Evolutionary conservation across 2,888 invertebrate species (phyloP), one percentile per base, ranked within the genome.

Genomic region (Ennomos quercinarius): DNA sequence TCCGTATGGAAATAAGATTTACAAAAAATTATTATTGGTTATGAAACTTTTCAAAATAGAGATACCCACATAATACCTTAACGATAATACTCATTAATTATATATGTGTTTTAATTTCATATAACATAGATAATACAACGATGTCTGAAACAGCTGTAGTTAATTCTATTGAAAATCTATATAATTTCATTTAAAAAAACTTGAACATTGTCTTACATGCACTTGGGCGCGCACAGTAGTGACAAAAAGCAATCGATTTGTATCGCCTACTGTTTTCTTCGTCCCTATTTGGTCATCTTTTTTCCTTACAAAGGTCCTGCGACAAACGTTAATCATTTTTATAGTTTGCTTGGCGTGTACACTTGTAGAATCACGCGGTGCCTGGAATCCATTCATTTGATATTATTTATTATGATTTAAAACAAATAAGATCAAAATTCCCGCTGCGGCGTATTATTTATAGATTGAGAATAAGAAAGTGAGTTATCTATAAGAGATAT

Each of bases 371-470:
- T 80, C 83, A 83, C 73, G 83, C 76, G 70, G 84, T 63, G 84
- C 69, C 65, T 74, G 77, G 81, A 77, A 80, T 80, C 73, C 74
- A 76, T 80, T 76, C 69, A 70, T 71, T 65, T 63, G 59, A 67
- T 68, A 74, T 82, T 76, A 87, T 86, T 86, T 86, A 87, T 86
- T 78, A 77, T 77, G 71, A 82, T 83, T 81, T 79, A 80, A 86
- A 84, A 85, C 84, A 86, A 87, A 87, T 84, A 84, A 75, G 79
- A 80, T 83, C 87, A 82, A 85, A 77, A 77, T 74, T 75, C 84
- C 80, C 63, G 84, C 86, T 84, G 84, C 8, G 80, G 10, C 3
- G 37, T 44, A 50, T 67, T 73, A 80, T 81, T 80, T 81, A 83
- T 81, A 57, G 66, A 51, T 44, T 56, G 52, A 62, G 62, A 77